These are phyloP conservation scores for Eupeodes latifasciatus DNA, from an alignment of 2,888 invertebrate genomes.

Conservation along the genomic window DNA sequence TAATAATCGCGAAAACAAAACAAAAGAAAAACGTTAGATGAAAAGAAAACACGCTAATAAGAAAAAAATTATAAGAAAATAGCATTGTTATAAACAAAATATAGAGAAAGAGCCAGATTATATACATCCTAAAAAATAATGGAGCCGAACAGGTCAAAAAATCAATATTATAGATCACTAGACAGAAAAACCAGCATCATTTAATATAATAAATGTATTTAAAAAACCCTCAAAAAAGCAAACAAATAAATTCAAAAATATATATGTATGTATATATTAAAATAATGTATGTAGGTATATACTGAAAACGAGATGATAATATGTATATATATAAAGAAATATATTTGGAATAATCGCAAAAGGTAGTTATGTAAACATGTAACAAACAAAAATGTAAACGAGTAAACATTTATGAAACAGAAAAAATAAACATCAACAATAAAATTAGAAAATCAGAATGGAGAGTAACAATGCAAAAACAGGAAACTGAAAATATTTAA, in stretches of 20 bases:
- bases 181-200: slow-evolving; percentile 67
- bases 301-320: slow-evolving; percentile 54
- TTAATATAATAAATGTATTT: slow-evolving; percentile 42
- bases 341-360: slow-evolving; percentile 69
- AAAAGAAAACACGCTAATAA: slow-evolving; percentile 43
- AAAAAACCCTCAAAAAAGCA: slow-evolving; percentile 61
- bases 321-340: slow-evolving; percentile 69
- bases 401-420: slow-evolving; percentile 64
- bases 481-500: slow-evolving; percentile 59
- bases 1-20: slow-evolving; percentile 65
- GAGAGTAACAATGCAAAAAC: slow-evolving; percentile 52
- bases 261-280: slow-evolving; percentile 61
- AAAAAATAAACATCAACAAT: slow-evolving; percentile 32
- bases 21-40: slow-evolving; percentile 60
- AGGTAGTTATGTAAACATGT: slow-evolving; percentile 56
- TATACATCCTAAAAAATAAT: slow-evolving; percentile 59
- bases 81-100: slow-evolving; percentile 37
- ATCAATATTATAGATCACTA: slow-evolving; percentile 71
- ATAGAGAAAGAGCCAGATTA: slow-evolving; percentile 36
- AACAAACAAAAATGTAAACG: slow-evolving; percentile 57
- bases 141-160: slow-evolving; percentile 71
- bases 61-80: slow-evolving; percentile 26
- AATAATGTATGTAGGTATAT: slow-evolving; percentile 14
- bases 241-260: slow-evolving; percentile 60
- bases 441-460: slow-evolving; percentile 54